phyloP scores from a whole-genome alignment of 2,888 invertebrate species.

The Drosophila borealis region DNA sequence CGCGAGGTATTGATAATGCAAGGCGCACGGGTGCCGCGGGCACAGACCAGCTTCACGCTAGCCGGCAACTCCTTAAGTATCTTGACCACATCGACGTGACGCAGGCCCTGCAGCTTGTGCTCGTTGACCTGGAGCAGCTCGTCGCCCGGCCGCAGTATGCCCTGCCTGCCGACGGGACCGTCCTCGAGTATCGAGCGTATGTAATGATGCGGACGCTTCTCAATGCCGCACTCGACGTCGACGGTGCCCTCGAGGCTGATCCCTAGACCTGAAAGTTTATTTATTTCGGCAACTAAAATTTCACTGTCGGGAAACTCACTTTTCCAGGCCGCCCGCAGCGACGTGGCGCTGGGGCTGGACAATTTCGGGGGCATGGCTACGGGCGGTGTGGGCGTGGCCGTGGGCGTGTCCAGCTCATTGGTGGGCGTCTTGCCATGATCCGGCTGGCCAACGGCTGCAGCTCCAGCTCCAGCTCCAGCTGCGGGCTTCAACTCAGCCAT shows the following conservation, averaged over 20 bases:
- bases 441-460: slow-evolving; percentile 25
- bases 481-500: not conserved
- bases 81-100: slow-evolving; percentile 98
- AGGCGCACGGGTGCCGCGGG: slow-evolving; percentile 88
- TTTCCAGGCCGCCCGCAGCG: slow-evolving; percentile 92
- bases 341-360: slow-evolving; percentile 88
- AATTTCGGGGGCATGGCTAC: slow-evolving; percentile 5
- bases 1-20: slow-evolving; percentile 92
- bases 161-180: slow-evolving; percentile 97
- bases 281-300: slow-evolving; percentile 96
- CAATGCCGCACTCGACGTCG: slow-evolving; percentile 98
- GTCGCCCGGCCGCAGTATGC: slow-evolving; percentile 96
- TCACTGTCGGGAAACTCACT: slow-evolving; percentile 92
- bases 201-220: slow-evolving; percentile 99
- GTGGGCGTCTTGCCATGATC: slow-evolving; percentile 63
- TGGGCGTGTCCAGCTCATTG: slow-evolving; percentile 37
- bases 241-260: slow-evolving; percentile 99
- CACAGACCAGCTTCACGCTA: slow-evolving; percentile 96
- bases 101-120: slow-evolving; percentile 94
- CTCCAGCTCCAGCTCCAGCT: slow-evolving; percentile 1
- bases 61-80: slow-evolving; percentile 96
- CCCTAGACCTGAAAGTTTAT: slow-evolving; percentile 96
- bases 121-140: slow-evolving; percentile 99
- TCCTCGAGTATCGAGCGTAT: slow-evolving; percentile 98
- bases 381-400: slow-evolving; percentile 38